A percentile compares a stretch with the other conserved stretches of the same genome.
These are phyloP conservation scores for Leptinotarsa lineolata DNA, from an alignment of 1,140 invertebrate genomes.

Conservation along the genomic window DNA sequence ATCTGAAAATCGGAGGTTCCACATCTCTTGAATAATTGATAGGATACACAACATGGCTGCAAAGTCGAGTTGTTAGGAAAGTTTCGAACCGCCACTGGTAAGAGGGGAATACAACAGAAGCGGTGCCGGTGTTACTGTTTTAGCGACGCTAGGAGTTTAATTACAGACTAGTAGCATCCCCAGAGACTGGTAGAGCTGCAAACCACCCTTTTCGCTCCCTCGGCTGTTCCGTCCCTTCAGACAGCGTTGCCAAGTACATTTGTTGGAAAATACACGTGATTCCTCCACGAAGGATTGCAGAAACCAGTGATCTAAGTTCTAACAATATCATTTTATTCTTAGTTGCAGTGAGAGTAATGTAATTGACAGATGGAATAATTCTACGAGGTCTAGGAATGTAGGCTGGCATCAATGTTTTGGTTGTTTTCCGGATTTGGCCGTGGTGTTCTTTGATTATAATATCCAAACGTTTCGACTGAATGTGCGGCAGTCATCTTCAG, in stretches of 20 bases:
- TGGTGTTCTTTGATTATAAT: too few relatives aligned
- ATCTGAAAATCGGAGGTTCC: not conserved
- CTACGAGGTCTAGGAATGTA: too few relatives aligned
- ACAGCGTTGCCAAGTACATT: slow-evolving; percentile 11
- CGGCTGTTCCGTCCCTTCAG: slow-evolving; percentile 28
- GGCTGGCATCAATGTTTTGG: too few relatives aligned
- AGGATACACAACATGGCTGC: slow-evolving; percentile 1
- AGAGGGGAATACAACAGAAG: slow-evolving; percentile 37
- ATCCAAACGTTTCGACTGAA: too few relatives aligned
- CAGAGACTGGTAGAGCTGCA: slow-evolving; percentile 47
- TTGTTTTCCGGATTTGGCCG: too few relatives aligned
- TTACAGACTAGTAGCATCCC: slow-evolving; percentile 50
- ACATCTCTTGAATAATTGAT: not conserved
- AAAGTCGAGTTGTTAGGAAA: not conserved
- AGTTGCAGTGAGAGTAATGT: too few relatives aligned
- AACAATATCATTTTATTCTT: not conserved
- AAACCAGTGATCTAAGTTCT: not conserved
- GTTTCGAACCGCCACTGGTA: slow-evolving; percentile 27
- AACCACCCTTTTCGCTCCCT: slow-evolving; percentile 43
- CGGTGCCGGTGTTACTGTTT: slow-evolving; percentile 30
- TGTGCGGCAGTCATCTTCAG: too few relatives aligned
- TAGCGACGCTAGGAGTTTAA: slow-evolving; percentile 47
- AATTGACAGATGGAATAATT: too few relatives aligned
- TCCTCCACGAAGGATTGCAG: not conserved
- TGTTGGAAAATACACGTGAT: not conserved